Percentiles rank a stretch among this genome's conserved stretches.
phyloP scores from a whole-genome alignment of 2,113 vertebrate genomes.

The Pteronura brasiliensis region DNA sequence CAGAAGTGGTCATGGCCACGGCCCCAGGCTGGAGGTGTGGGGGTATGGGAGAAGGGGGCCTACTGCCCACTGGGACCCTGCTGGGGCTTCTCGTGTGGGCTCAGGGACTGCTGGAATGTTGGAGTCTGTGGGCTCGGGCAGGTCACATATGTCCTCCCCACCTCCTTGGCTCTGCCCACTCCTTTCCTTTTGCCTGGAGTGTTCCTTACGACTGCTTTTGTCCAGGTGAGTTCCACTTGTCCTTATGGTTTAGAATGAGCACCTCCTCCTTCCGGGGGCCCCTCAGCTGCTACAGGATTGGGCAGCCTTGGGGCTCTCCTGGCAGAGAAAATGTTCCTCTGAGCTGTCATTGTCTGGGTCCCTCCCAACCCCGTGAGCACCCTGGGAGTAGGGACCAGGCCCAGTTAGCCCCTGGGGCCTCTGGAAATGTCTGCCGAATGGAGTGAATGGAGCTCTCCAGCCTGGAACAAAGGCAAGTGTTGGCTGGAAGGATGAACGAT shows the following conservation, averaged over 20 bases:
- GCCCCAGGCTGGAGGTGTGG: neutral
- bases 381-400: neutral
- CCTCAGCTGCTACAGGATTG: no score
- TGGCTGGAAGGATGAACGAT: neutral
- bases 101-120: fast-evolving
- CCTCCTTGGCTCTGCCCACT: neutral
- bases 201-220: neutral
- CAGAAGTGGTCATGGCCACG: neutral
- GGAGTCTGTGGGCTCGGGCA: fast-evolving
- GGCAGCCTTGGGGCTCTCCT: neutral
- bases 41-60: neutral
- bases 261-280: neutral
- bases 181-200: neutral
- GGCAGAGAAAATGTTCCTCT: neutral
- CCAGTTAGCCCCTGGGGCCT: neutral
- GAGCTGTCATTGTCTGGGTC: neutral
- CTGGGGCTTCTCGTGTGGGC: neutral
- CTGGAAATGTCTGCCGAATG: neutral
- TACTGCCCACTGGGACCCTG: neutral
- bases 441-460: neutral
- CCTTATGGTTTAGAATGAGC: neutral
- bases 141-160: no score
- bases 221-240: neutral
- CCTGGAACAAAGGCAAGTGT: neutral
- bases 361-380: neutral